phyloP scores from a whole-genome alignment of 2,797 vertebrate species.

The Xyrichtys novacula region DNA sequence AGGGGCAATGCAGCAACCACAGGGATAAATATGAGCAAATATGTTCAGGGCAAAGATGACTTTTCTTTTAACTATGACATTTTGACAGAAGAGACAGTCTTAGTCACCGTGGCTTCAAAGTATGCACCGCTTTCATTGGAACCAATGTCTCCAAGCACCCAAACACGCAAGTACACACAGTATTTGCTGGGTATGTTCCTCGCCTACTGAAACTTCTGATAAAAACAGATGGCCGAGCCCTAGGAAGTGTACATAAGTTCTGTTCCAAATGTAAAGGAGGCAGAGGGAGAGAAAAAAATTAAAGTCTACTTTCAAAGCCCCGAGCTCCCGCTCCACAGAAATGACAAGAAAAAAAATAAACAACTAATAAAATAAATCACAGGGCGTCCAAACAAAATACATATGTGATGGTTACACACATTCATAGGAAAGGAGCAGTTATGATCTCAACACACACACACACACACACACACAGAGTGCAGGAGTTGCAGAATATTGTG shows the following conservation, averaged over 20 bases:
- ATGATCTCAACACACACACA: constrained; percentile 44
- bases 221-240: constrained; percentile 77
- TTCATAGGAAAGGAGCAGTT: constrained; percentile 29
- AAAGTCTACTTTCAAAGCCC: constrained; percentile 65
- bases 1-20: constrained; percentile 16
- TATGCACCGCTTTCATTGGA: constrained; percentile 10
- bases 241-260: constrained; percentile 65
- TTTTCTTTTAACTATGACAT: constrained; percentile 16
- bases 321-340: constrained; percentile 10
- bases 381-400: constrained; percentile 24
- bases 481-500: constrained; percentile 31
- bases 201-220: constrained; percentile 52
- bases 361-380: not conserved
- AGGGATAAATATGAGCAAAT: constrained; percentile 12
- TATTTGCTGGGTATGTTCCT: constrained; percentile 69
- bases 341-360: constrained; percentile 6
- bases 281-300: constrained; percentile 58
- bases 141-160: constrained; percentile 25
- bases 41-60: constrained; percentile 35
- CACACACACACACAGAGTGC: constrained; percentile 11
- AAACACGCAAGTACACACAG: constrained; percentile 18
- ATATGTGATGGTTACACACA: constrained; percentile 40
- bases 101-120: constrained; percentile 30
- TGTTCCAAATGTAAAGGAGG: constrained; percentile 51
- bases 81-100: constrained; percentile 21